Conservation (phyloP, 1,140 invertebrate species). For the Meloidogyne exigua region DNA sequence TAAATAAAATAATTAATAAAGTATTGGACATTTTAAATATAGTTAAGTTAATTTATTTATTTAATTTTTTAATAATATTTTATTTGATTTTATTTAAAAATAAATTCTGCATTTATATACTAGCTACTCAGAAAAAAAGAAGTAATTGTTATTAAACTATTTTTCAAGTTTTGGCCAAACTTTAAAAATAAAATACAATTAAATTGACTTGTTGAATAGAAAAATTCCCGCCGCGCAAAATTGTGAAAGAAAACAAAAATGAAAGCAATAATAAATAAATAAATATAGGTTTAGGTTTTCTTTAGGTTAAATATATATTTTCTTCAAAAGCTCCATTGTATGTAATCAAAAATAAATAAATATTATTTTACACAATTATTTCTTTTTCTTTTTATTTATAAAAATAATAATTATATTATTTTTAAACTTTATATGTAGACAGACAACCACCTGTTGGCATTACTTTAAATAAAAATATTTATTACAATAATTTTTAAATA, state of each 20-base stretch:
- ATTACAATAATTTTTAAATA: too few relatives aligned
- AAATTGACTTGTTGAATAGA: background rate
- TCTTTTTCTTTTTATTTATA: too few relatives aligned
- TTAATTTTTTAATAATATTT: background rate
- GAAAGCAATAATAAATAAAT: too few relatives aligned
- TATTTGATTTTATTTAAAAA: background rate
- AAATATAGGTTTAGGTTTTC: too few relatives aligned
- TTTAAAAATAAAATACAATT: background rate
- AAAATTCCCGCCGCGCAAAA: background rate
- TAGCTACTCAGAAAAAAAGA: background rate
- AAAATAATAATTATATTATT: too few relatives aligned
- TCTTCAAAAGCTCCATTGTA: too few relatives aligned
- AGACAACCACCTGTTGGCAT: too few relatives aligned
- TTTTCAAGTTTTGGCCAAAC: background rate
- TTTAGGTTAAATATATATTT: too few relatives aligned
- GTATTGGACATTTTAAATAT: background rate
- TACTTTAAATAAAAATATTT: too few relatives aligned
- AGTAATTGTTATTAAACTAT: background rate
- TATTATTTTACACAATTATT: too few relatives aligned
- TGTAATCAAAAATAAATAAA: too few relatives aligned
- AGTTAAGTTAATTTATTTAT: background rate
- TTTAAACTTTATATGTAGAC: too few relatives aligned
- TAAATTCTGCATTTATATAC: constrained; percentile 3
- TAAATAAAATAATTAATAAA: background rate
- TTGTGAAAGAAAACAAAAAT: background rate